Evolutionary conservation across 2,888 invertebrate species (phyloP).

Genomic region (Oscheius sp.): DNA sequence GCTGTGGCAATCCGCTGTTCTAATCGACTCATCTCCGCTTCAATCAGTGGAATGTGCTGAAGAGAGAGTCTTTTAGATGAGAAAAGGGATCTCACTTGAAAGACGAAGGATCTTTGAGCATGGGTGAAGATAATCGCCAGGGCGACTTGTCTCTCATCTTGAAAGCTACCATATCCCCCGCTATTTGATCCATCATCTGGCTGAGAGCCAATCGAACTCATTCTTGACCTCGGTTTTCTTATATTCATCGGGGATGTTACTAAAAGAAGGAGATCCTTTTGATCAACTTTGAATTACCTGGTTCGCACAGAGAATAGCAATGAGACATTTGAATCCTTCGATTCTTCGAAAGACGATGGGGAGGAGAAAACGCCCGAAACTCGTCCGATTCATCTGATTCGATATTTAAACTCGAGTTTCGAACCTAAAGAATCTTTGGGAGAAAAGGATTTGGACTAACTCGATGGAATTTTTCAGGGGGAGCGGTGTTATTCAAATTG

Average conservation of each 20-base stretch:
- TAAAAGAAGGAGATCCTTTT: not conserved
- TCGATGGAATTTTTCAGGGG: constrained; percentile 36
- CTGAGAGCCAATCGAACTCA: constrained; percentile 31
- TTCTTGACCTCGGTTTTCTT: constrained; percentile 18
- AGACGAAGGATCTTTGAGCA: constrained; percentile 32
- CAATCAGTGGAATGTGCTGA: constrained; percentile 64
- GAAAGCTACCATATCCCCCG: not conserved
- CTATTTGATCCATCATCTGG: constrained; percentile 34
- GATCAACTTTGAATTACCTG: too few species aligned
- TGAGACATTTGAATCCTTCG: constrained; percentile 55
- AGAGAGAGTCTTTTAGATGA: not conserved
- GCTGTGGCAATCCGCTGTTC: constrained; percentile 49
- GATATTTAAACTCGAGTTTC: constrained; percentile 41
- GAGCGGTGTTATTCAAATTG: constrained; percentile 34
- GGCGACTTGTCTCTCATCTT: constrained; percentile 33
- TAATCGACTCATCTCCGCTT: constrained; percentile 56
- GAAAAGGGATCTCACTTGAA: constrained; percentile 32
- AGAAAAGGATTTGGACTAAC: not conserved
- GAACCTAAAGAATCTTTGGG: constrained; percentile 28
- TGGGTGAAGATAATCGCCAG: constrained; percentile 39
- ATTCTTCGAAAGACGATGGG: constrained; percentile 51
- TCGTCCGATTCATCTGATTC: constrained; percentile 27
- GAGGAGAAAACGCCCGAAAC: constrained; percentile 57
- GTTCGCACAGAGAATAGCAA: constrained; percentile 51
- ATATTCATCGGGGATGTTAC: constrained; percentile 1